Evolutionary conservation across 2,888 invertebrate species (phyloP), one percentile per base, ranked within the genome.

Genomic region (Liodrosophila aerea): DNA sequence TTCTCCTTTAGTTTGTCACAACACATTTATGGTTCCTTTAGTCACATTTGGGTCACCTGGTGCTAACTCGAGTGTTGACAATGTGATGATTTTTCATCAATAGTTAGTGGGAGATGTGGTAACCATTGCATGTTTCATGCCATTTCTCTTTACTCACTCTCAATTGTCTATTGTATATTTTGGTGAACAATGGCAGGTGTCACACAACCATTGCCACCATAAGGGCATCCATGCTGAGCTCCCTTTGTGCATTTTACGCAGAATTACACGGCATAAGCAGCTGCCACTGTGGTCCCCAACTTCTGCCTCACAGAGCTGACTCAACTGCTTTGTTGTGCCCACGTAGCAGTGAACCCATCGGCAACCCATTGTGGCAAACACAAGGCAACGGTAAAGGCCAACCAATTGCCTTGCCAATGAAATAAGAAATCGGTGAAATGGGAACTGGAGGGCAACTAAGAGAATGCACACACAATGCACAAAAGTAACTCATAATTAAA

Each of bases 241-340:
- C 71, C 78, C 80, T 76, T 85, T 80, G 83, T 85, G 76, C 85
- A 78, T 76, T 85, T 80, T 85, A 85, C 85, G 85, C 82, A 78
- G 73, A 80, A 80, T 80, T 82, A 82, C 83, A 75, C 73, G 68
- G 65, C 64, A 76, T 76, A 80, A 83, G 80, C 85, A 78, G 78
- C 64, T 71, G 68, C 56, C 66, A 70, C 62, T 31, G 62, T 54
- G 36, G 52, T 51, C 46, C 58, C 33, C 27, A 8, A 22, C 45
- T 34, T 41, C 18, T 33, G 22, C 39, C 16, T 82, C 83, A 80
- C 66, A 60, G 52, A 56, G 77, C 73, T 73, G 63, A 82, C 71
- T 71, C 64, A 57, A 63, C 73, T 75, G 83, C 82, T 84, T 78
- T 78, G 85, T 78, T 81, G 72, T 68, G 56, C 62, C 43, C 66